phyloP scores from a whole-genome alignment of 2,888 invertebrate species.

The Stratiomys singularior region DNA sequence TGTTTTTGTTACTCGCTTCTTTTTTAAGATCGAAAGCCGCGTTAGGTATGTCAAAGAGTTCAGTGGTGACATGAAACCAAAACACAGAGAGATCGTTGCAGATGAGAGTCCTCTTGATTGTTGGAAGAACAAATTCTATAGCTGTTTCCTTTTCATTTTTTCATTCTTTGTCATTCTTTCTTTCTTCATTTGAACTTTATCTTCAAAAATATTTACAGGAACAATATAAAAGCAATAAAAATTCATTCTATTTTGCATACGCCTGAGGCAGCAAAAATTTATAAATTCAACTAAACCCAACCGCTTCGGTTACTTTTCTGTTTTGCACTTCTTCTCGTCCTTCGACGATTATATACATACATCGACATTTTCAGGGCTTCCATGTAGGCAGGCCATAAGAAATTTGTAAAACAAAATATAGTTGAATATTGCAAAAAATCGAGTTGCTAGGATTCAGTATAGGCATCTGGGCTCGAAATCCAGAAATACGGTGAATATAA shows the following conservation, averaged over 20 bases:
- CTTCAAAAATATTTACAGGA: background rate
- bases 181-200: background rate
- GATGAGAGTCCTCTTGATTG: too few species aligned
- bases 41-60: too few species aligned
- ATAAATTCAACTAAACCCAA: background rate
- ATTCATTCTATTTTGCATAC: conserved; percentile 30
- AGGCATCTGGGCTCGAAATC: background rate
- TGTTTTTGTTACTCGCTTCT: background rate
- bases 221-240: conserved; percentile 3
- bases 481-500: background rate
- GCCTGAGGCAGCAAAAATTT: conserved; percentile 23
- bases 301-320: background rate
- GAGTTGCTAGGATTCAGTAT: background rate
- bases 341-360: background rate
- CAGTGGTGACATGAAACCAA: too few species aligned
- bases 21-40: too few species aligned
- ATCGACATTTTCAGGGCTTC: background rate
- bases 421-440: background rate
- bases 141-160: too few species aligned
- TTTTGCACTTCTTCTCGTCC: background rate
- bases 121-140: too few species aligned
- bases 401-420: background rate
- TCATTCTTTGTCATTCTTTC: background rate
- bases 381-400: background rate
- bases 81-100: too few species aligned